These are phyloP conservation scores for Pituophis catenifer DNA, from an alignment of 2,113 vertebrate species.

Conservation along the genomic window DNA sequence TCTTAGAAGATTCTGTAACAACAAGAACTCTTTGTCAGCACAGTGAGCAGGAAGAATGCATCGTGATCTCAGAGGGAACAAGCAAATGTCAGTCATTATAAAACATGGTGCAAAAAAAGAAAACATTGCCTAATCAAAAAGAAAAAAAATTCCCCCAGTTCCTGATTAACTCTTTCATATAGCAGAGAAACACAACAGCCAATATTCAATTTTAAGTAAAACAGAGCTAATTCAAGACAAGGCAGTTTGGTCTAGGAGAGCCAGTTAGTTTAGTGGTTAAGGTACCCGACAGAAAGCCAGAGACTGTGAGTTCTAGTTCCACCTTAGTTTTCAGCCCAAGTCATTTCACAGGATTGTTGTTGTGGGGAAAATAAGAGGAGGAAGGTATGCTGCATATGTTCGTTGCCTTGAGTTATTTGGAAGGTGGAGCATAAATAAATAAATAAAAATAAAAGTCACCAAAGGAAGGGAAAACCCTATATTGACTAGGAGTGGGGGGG, in stretches of 20 bases:
- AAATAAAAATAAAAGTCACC: background rate
- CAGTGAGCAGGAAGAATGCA: constrained; percentile 5
- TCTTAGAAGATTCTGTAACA: constrained; percentile 17
- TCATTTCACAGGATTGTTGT: background rate
- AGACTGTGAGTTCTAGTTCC: background rate
- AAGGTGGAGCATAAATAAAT: background rate
- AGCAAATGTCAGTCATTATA: constrained; percentile 25
- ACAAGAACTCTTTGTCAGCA: constrained; percentile 8
- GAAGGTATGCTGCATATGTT: background rate
- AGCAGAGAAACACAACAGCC: background rate
- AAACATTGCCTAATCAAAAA: background rate
- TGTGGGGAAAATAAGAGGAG: background rate
- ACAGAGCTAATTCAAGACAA: background rate
- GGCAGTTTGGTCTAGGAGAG: background rate
- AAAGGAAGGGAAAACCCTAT: background rate
- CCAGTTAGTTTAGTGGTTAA: background rate
- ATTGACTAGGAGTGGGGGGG: background rate
- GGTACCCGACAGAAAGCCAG: background rate
- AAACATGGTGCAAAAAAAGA: constrained; percentile 26
- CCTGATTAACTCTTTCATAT: background rate
- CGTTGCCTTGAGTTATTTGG: background rate
- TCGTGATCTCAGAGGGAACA: fast-evolving
- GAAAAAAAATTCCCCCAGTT: background rate
- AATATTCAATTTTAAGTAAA: background rate
- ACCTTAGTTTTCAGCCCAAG: background rate